phyloP scores from a whole-genome alignment of 2,113 vertebrate species.

The Sylvia atricapilla region DNA sequence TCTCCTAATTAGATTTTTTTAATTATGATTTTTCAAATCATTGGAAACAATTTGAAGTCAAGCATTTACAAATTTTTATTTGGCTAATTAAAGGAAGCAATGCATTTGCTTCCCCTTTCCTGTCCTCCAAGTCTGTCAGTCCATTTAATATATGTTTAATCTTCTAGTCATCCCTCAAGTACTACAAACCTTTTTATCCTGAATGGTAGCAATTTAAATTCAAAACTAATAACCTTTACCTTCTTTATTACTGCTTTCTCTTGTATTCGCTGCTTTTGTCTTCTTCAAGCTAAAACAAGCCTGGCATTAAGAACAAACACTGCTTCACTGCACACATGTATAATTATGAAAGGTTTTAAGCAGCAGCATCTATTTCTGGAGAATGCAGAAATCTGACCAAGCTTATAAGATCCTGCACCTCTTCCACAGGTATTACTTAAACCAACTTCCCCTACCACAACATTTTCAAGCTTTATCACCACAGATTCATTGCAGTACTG shows the following conservation, averaged over 20 bases:
- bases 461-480: background rate
- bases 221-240: background rate
- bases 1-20: background rate
- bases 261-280: background rate
- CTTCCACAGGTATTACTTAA: background rate
- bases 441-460: background rate
- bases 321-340: background rate
- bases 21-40: background rate
- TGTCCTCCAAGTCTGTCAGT: background rate
- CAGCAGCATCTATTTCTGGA: background rate
- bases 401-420: background rate
- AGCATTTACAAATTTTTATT: background rate
- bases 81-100: background rate
- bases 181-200: background rate
- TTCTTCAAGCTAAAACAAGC: background rate
- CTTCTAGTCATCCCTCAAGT: background rate
- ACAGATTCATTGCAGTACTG: background rate
- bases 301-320: background rate
- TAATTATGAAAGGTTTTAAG: background rate
- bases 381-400: background rate
- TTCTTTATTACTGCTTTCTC: background rate
- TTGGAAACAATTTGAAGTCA: background rate
- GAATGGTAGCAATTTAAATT: background rate
- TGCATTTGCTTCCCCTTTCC: background rate
- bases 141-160: background rate